Conservation (phyloP, 2,888 invertebrate species). For the Noctua janthe region DNA sequence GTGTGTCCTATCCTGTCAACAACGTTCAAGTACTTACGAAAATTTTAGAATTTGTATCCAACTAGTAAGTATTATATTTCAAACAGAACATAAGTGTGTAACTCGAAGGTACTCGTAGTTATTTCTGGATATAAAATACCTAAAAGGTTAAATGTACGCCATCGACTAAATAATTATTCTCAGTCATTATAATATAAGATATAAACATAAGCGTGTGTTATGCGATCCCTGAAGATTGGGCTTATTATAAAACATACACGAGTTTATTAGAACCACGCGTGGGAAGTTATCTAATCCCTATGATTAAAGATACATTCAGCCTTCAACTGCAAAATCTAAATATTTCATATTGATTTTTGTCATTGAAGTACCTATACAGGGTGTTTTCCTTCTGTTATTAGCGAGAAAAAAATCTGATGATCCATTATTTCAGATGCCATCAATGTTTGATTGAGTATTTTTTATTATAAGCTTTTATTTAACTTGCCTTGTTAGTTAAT, state of each 20-base stretch:
- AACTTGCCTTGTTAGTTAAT: too few species aligned
- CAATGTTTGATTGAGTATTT: not conserved
- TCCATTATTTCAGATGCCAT: not conserved
- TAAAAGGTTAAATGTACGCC: constrained; percentile 19
- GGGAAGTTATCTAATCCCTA: not conserved
- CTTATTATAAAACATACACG: constrained; percentile 4
- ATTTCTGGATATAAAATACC: constrained; percentile 23
- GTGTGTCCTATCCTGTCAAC: constrained; percentile 14
- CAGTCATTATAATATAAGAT: constrained; percentile 36
- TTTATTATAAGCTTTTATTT: too few species aligned
- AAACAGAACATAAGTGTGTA: constrained; percentile 39
- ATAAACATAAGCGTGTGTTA: not conserved
- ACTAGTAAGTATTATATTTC: constrained; percentile 50
- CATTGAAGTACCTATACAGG: not conserved
- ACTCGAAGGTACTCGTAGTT: not conserved
- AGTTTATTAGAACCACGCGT: constrained; percentile 2
- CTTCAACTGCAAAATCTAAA: not conserved
- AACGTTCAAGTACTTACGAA: constrained; percentile 30
- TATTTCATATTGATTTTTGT: not conserved
- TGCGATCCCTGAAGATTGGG: constrained; percentile 5
- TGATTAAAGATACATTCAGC: not conserved
- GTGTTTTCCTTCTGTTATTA: too few species aligned
- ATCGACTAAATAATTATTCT: constrained; percentile 11
- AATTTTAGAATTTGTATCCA: constrained; percentile 30
- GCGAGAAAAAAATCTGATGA: too few species aligned